Conservation (phyloP, 1,140 invertebrate species). For the Panagrolaimus sp. region DNA sequence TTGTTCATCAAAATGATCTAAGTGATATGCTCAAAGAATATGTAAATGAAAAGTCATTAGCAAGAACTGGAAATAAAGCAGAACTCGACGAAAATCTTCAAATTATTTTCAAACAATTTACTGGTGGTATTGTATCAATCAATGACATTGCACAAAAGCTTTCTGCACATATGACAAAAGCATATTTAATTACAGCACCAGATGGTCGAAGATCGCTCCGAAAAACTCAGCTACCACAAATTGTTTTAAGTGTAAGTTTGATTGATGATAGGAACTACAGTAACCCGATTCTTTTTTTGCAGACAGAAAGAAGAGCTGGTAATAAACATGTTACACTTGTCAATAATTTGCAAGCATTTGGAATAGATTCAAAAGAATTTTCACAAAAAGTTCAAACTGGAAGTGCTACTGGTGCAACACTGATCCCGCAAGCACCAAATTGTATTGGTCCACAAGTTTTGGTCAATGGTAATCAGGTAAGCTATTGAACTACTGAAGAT, state of each 20-base stretch:
- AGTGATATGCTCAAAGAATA: conserved; percentile 25
- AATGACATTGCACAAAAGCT: conserved; percentile 36
- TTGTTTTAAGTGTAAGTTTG: conserved; percentile 22
- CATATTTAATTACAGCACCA: conserved; percentile 21
- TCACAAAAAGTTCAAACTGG: conserved; percentile 25
- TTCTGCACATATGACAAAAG: conserved; percentile 25
- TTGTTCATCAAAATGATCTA: conserved; percentile 28
- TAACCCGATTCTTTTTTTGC: conserved; percentile 5
- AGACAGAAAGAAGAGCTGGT: conserved; percentile 42
- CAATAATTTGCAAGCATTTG: conserved; percentile 35
- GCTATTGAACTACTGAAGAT: no score
- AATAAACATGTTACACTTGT: conserved; percentile 41
- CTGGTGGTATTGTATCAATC: conserved; percentile 20
- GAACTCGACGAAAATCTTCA: conserved; percentile 31
- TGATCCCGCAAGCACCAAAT: conserved; percentile 25
- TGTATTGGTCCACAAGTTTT: conserved; percentile 44
- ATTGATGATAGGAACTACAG: neutral
- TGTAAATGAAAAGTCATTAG: conserved; percentile 11
- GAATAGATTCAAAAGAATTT: conserved; percentile 32
- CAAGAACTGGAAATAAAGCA: neutral
- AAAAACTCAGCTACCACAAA: conserved; percentile 19
- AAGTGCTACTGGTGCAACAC: conserved; percentile 36
- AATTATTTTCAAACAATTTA: conserved; percentile 27
- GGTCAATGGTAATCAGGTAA: conserved; percentile 42
- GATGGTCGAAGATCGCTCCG: conserved; percentile 26